Base-by-base conservation (phyloP, 2,888 invertebrate genomes). In the Bruchidius siliquastri region DNA sequence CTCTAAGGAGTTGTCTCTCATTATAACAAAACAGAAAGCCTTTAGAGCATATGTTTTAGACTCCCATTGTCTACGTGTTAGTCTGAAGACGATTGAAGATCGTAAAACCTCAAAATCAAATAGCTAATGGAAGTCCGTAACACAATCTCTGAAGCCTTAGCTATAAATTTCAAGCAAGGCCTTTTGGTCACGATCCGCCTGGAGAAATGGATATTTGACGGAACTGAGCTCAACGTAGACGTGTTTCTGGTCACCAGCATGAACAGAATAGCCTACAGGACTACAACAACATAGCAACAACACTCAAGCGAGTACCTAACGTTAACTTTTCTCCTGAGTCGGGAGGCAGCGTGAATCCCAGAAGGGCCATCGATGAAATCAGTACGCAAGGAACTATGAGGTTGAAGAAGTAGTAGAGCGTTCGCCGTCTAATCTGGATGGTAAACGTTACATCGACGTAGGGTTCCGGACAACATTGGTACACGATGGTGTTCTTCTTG, bases 331-430 rank as follows among this genome's bases (percentile, higher is more conserved):
- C 97, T 83, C 97, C 97, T 71, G 97, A 96, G 87, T 99, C 99
- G 76, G 98, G 98, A 79, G 99, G 99, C 86, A 99, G 90, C 80
- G 98, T 97, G 90, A 99, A 99, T 81, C 98, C 97, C 84, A 99
- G 91, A 81, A 99, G 92, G 81, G 98, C 98, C 96, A 99, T 98
- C 81, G 98, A 97, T 78, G 98, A 97, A 87, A 99, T 99, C 84
- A 99, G 92, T 85, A 99, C 96, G 88, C 98, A 98, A 81, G 99
- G 99, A 85, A 99, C 97, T 88, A 99, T 98, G 88, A 99, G 92
- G 90, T 99, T 99, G 92, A 99, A 97, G 90, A 98, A 98, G 90
- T 99, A 99, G 91, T 98, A 99, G 83, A 99, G 90, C 71, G 98
- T 98, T 84, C 98, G 91, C 85, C 99, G 91, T 81, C 98, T 92